Base-by-base conservation (phyloP, 2,888 invertebrate genomes). In the Spilarctia lutea region DNA sequence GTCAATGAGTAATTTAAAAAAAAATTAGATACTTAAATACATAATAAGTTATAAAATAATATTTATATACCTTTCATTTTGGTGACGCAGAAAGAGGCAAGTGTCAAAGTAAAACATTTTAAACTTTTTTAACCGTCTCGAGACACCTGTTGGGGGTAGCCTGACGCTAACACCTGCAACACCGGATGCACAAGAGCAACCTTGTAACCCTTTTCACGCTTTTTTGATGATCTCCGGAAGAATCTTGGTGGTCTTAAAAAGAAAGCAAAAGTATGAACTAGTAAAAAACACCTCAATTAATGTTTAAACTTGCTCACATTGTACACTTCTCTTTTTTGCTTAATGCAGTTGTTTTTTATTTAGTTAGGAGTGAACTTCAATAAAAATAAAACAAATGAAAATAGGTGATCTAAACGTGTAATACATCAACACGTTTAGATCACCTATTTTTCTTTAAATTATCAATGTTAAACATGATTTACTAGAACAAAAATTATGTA, bases 181-280 rank as follows among this genome's bases (percentile, higher is more conserved):
- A 67, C 83, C 85, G 84, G 84, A 85, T 78, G 80, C 68, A 63
- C 72, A 30, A 63, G 69, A 68, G 79, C 73, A 71, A 70, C 79
- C 82, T 79, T 81, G 77, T 82, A 77, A 77, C 80, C 77, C 65
- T 79, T 80, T 80, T 83, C 79, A 85, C 83, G 85, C 83, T 85
- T 85, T 85, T 85, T 85, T 81, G 68, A 68, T n/a, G 35, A 30
- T 69, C 65, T 71, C 68, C 60, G 75, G 70, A 80, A 75, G 73
- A 80, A 66, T 77, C 72, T 68, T 76, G 84, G 84, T 85, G 84
- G 84, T 85, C 85, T 78, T n/a, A 63, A 48, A 72, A 74, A 70
- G 75, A 84, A 76, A 80, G 75, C 33, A 10, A 48, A 75, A 73
- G 76, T 79, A 66, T 73, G 71, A 56, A 65, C 75, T 65, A 66